Base-by-base conservation (phyloP, 2,113 vertebrate species). In the Lipophrys pholis region DNA sequence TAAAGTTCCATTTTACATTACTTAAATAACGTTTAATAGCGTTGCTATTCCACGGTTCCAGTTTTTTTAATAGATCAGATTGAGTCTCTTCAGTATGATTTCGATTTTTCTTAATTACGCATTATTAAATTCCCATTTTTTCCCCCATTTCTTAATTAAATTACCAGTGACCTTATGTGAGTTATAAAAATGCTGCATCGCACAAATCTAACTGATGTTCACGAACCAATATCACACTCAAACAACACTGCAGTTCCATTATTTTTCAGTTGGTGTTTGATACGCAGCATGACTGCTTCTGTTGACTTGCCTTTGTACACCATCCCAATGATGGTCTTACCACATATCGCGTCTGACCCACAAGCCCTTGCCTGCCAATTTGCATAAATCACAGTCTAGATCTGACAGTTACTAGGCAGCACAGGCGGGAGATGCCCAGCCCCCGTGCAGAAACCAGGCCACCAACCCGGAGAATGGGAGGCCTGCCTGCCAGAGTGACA, bases 351-450 rank as follows among this genome's bases (percentile, higher is more conserved):
- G 21, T 76, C 74, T 91, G 91, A 93, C 90, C 92, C 88, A 83
- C 81, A 86, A 91, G 89, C 82, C 86, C 87, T 85, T 85, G 67
- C 85, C 86, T 89, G 86, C 75, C 75, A 69, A 91, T 93, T 93
- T 94, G 87, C 91, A 94, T 94, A 90, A 92, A 93, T 92, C 90
- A 84, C 80, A 71, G 87, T 85, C 75, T 58, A 54, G 79, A 89
- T 92, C 82, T 87, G 92, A 92, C 92, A 90, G 90, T 91, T 90
- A 91, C 84, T 85, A 92, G 90, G 91, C 91, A 92, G 90, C 85
- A 21, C 73, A 70, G 79, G 78, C 71, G 71, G 86, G 76, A 88
- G 82, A 73, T 74, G 74, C 78, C 83, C 89, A 80, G 70, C 76
- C 87, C 79, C 70, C 50, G 51, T 85, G 89, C 83, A 89, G 82